phyloP scores from a whole-genome alignment of 2,888 invertebrate species.

The Agrotis clavis region DNA sequence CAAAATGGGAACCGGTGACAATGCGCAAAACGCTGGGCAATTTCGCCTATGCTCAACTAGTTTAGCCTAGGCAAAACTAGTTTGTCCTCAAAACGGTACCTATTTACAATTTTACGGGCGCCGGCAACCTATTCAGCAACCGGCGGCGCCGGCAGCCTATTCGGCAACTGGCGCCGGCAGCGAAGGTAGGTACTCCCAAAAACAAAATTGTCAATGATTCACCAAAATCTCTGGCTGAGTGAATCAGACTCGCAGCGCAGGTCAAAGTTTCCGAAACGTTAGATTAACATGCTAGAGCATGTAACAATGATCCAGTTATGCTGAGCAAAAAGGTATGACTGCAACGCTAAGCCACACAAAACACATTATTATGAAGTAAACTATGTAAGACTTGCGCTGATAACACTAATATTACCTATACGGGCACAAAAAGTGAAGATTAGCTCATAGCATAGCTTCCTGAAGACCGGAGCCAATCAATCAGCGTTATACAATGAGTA shows the following conservation, averaged over 20 bases:
- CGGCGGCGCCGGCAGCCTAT: no score
- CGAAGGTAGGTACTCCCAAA: no score
- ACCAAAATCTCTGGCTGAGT: background rate
- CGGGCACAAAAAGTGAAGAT: slow-evolving; percentile 41
- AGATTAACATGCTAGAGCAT: background rate
- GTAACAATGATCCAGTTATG: background rate
- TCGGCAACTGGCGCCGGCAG: no score
- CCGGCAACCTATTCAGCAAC: no score
- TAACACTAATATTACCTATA: slow-evolving; percentile 31
- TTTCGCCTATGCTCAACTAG: no score
- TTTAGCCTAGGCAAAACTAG: no score
- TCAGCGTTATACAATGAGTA: slow-evolving; percentile 34
- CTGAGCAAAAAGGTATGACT: background rate
- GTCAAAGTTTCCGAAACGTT: background rate
- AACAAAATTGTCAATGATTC: no score
- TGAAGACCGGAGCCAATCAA: slow-evolving; percentile 38
- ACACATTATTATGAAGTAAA: slow-evolving; percentile 17
- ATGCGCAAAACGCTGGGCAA: no score
- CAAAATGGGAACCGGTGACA: no score
- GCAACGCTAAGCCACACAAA: slow-evolving; percentile 12
- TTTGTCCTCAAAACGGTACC: no score
- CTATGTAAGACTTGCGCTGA: slow-evolving; percentile 34
- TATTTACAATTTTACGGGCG: no score
- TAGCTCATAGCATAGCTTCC: slow-evolving; percentile 52
- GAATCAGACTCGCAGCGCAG: background rate